Conservation (phyloP, 2,113 vertebrate species). For the Ascaphus truei region DNA sequence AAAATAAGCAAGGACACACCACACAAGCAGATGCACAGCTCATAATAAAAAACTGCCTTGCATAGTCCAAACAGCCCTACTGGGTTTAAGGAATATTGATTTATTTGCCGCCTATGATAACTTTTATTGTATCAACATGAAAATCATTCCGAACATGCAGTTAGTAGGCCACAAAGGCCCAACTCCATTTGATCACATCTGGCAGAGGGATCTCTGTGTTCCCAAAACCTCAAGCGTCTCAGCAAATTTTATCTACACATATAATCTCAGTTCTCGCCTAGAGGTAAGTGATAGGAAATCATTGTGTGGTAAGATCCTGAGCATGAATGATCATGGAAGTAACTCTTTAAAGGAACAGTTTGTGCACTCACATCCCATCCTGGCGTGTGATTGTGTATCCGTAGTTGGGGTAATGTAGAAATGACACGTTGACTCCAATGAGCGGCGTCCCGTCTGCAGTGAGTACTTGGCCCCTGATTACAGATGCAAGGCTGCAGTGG, state of each 20-base stretch:
- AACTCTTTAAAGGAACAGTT: too few relatives aligned
- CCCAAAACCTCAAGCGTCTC: slow-evolving; percentile 2
- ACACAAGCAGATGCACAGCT: slow-evolving; percentile 4
- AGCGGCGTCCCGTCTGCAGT: slow-evolving; percentile 93
- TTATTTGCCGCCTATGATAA: slow-evolving; percentile 26
- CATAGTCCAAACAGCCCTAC: background rate
- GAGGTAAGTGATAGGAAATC: background rate
- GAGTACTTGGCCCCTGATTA: slow-evolving; percentile 94
- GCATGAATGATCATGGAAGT: too few relatives aligned
- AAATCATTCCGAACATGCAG: slow-evolving; percentile 16
- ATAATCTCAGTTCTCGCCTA: slow-evolving; percentile 5
- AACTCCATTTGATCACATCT: slow-evolving; percentile 22
- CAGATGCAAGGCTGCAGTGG: slow-evolving; percentile 80
- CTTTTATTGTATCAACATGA: slow-evolving; percentile 28
- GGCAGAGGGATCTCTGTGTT: background rate
- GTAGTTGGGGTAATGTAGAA: slow-evolving; percentile 86
- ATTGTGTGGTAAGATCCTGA: too few relatives aligned
- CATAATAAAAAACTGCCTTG: background rate
- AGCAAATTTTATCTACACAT: background rate
- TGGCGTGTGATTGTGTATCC: slow-evolving; percentile 92
- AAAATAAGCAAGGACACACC: background rate
- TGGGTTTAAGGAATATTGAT: slow-evolving; percentile 23
- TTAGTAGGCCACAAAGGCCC: slow-evolving; percentile 11
- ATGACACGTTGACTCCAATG: slow-evolving; percentile 97
- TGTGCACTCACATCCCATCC: slow-evolving; percentile 89